phyloP scores from a whole-genome alignment of 2,888 invertebrate genomes.

The Drosophila quinaria region DNA sequence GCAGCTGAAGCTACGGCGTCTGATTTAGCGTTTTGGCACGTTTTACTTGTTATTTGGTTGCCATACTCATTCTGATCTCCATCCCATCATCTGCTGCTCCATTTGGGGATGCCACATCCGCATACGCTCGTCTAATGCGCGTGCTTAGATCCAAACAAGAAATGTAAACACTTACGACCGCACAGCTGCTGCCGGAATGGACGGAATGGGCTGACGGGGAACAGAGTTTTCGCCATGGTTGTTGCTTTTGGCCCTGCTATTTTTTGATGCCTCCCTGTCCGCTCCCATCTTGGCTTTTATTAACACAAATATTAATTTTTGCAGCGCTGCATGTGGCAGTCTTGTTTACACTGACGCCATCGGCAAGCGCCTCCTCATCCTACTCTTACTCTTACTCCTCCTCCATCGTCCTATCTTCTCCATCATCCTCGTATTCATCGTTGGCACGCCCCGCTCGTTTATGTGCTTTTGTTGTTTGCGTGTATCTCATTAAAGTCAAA shows the following conservation, averaged over 20 bases:
- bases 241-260: slow-evolving; percentile 25
- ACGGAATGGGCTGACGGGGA: slow-evolving; percentile 33
- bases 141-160: slow-evolving; percentile 75
- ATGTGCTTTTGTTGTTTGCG: slow-evolving; percentile 46
- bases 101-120: slow-evolving; percentile 35
- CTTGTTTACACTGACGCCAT: slow-evolving; percentile 76
- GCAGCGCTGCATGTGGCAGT: slow-evolving; percentile 78
- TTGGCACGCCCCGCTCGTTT: slow-evolving; percentile 45
- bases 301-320: slow-evolving; percentile 82
- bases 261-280: slow-evolving; percentile 17
- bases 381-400: neutral
- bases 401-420: neutral
- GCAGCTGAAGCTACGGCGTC: slow-evolving; percentile 36
- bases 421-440: neutral
- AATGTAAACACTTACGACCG: slow-evolving; percentile 77
- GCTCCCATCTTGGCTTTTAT: slow-evolving; percentile 60
- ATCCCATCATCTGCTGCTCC: slow-evolving; percentile 2
- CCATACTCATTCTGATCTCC: neutral
- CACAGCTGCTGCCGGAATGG: slow-evolving; percentile 70
- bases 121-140: slow-evolving; percentile 64
- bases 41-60: slow-evolving; percentile 57
- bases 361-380: slow-evolving; percentile 26
- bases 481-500: slow-evolving; percentile 77
- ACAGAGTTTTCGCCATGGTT: slow-evolving; percentile 8
- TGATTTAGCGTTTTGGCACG: slow-evolving; percentile 74